These are phyloP conservation scores for Pseudomyrmex pallidus DNA, from an alignment of 1,140 invertebrate species.

Conservation along the genomic window DNA sequence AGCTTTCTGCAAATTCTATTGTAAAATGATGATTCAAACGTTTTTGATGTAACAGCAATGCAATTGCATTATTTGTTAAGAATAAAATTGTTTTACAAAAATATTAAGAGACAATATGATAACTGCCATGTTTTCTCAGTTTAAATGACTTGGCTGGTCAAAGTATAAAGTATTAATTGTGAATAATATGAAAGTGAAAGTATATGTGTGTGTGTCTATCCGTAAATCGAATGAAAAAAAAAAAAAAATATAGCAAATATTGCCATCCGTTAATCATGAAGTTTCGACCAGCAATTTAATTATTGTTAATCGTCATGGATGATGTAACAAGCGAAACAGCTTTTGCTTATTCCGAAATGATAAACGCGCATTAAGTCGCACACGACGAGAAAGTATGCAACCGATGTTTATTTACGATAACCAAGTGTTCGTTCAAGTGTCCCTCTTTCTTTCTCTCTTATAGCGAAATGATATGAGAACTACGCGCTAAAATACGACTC, in stretches of 20 bases:
- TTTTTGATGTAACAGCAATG: background rate
- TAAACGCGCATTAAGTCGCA: background rate
- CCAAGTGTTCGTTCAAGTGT: background rate
- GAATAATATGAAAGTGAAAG: conserved; percentile 22
- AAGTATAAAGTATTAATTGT: conserved; percentile 34
- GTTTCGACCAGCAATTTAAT: conserved; percentile 6
- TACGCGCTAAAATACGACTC: background rate
- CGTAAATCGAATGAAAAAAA: too few relatives aligned
- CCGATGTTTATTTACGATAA: conserved; percentile 45
- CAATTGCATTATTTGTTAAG: too few relatives aligned
- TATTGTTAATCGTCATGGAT: background rate
- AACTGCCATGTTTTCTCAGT: background rate
- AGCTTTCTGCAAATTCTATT: background rate
- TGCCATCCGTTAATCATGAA: background rate
- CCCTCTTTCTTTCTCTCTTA: conserved; percentile 1
- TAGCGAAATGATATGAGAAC: background rate
- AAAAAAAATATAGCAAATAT: too few relatives aligned
- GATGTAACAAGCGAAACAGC: background rate
- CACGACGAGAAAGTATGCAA: background rate
- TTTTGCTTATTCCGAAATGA: background rate
- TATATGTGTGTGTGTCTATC: too few relatives aligned
- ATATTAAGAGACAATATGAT: conserved; percentile 2
- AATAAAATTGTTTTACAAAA: background rate
- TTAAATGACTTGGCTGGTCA: conserved; percentile 57
- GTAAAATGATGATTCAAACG: background rate